Conservation (phyloP, 1,140 invertebrate genomes). For the Drosophila varians region DNA sequence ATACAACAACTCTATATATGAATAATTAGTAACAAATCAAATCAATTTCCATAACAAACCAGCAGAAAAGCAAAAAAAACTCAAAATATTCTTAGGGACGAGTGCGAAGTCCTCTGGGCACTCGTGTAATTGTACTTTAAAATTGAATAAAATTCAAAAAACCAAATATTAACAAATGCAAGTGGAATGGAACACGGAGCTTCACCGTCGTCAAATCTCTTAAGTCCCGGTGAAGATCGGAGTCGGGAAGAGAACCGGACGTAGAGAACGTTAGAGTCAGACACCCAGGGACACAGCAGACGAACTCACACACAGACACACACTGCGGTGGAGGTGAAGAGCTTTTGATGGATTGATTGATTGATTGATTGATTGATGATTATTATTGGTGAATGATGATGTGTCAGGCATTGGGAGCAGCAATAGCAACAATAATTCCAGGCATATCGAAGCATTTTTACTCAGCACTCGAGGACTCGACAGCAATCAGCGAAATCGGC, state of each 20-base stretch:
- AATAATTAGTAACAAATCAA: slow-evolving; percentile 56
- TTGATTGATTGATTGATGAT: slow-evolving; percentile 13
- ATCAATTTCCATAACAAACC: slow-evolving; percentile 55
- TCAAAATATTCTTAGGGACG: slow-evolving; percentile 32
- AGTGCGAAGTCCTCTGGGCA: slow-evolving; percentile 26
- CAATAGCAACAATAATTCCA: slow-evolving; percentile 78
- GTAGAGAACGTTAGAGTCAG: slow-evolving; percentile 6
- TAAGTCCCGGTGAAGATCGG: not conserved
- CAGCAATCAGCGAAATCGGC: slow-evolving; percentile 59
- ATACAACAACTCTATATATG: slow-evolving; percentile 59
- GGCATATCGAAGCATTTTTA: slow-evolving; percentile 79
- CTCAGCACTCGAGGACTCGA: slow-evolving; percentile 35
- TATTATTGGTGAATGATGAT: slow-evolving; percentile 37
- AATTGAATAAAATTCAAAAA: slow-evolving; percentile 76
- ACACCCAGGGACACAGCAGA: slow-evolving; percentile 25
- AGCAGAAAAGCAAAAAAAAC: slow-evolving; percentile 24
- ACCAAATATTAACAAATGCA: slow-evolving; percentile 15
- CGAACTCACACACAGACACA: slow-evolving; percentile 20
- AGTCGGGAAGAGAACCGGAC: not conserved
- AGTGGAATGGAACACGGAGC: slow-evolving; percentile 15
- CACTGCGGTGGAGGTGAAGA: not conserved
- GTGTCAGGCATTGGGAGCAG: slow-evolving; percentile 65
- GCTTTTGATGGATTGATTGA: slow-evolving; percentile 4
- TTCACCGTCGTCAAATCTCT: slow-evolving; percentile 10
- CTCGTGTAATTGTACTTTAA: slow-evolving; percentile 76